A percentile compares a stretch with the other conserved stretches of the same genome.
Conservation (phyloP, 2,113 vertebrate species). For the Pluvianellus socialis region DNA sequence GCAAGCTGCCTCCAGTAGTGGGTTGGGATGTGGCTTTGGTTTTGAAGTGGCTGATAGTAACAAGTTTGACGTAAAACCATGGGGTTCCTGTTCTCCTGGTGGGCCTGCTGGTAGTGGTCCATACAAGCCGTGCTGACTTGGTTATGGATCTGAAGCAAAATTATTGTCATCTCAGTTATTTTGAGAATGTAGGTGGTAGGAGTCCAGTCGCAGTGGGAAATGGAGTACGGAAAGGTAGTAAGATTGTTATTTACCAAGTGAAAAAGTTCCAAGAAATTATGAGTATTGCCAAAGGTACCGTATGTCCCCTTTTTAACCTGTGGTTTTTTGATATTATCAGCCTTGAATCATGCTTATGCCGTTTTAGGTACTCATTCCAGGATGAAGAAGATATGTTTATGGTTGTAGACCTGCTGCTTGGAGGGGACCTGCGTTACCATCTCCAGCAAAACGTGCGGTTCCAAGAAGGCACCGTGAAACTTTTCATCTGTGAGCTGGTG, state of each 20-base stretch:
- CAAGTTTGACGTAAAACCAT: not conserved
- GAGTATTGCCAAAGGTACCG: not conserved
- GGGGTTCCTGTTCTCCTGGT: not conserved
- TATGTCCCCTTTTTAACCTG: not conserved
- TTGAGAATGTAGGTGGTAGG: not conserved
- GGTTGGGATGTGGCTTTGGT: not conserved
- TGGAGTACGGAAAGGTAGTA: not conserved
- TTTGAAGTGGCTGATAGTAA: not conserved
- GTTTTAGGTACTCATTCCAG: constrained; percentile 94
- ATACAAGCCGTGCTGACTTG: not conserved
- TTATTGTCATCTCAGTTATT: not conserved
- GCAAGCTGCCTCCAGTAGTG: not conserved
- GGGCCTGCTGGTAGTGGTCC: not conserved
- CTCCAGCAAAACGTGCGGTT: constrained; percentile 96
- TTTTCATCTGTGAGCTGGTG: constrained; percentile 91
- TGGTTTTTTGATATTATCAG: not conserved
- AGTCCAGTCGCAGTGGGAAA: not conserved
- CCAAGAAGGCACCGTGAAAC: constrained; percentile 87
- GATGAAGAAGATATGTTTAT: constrained; percentile 99
- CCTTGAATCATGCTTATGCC: not conserved
- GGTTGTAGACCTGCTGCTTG: constrained; percentile 95
- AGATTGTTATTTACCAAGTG: not conserved
- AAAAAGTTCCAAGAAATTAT: not conserved
- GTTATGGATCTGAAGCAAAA: not conserved
- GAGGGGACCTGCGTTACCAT: constrained; percentile 95